Base-by-base conservation (phyloP, 2,797 vertebrate species). In the Darevskia mixta region DNA sequence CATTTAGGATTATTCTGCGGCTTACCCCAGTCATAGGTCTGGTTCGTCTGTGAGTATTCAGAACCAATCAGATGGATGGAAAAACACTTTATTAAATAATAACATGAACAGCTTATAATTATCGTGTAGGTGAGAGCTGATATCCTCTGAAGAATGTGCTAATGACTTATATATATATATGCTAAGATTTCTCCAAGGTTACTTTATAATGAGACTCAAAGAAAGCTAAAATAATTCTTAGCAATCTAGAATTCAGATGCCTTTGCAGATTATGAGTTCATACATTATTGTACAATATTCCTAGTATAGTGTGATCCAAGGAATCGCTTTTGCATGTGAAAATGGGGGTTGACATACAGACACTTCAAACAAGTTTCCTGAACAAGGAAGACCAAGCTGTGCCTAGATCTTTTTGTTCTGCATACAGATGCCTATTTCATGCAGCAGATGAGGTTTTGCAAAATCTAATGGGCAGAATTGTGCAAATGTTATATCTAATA, bases 151-250 rank as follows among this genome's bases (percentile, higher is more conserved):
- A 95, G 43, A 90, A 89, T 81, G 23, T 83, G 64, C 86, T 92
- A 94, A 92, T 94, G 92, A 87, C 32, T 89, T 89, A 3, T 82
- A 92, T 95, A 83, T 80, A 89, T 94, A 83, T 78, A 89, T 85
- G 77, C 85, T 78, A 25, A 86, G 79, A 90, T 15, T 94, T 92
- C 77, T 87, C 92, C 88, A 93, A 95, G 88, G 77, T 89, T 95
- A 79, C 77, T 88, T 76, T 90, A 80, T 91, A 94, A 94, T 83
- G 76, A 92, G 66, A 93, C 90, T 93, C 78, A 92, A 93, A 94
- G 79, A 85, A 18, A 92, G 38, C 0, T 85, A 86, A 92, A 93
- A 89, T 43, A 66, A 73, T 43, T 90, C 84, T 92, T 90, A 86
- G 84, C 79, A 82, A 94, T 83, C 83, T 91, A 35, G 29, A 81